These are phyloP conservation scores for Drosophila dunni DNA, from an alignment of 1,140 invertebrate species.

Conservation along the genomic window DNA sequence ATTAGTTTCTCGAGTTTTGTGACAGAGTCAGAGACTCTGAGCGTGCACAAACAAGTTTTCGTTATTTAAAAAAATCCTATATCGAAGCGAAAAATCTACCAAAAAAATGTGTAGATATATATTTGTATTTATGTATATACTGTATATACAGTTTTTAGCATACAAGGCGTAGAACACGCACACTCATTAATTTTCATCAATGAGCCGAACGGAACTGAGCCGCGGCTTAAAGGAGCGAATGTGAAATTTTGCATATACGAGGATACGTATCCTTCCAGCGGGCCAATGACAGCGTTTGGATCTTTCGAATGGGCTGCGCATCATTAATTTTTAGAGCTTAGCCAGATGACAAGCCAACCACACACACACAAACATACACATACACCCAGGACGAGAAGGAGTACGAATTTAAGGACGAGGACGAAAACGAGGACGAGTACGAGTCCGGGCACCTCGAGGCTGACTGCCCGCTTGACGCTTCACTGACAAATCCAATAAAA, in stretches of 20 bases:
- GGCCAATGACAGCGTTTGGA: conserved; percentile 72
- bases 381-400: not conserved
- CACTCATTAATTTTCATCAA: conserved; percentile 82
- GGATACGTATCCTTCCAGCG: conserved; percentile 31
- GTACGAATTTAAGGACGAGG: not conserved
- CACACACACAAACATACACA: conserved; percentile 30
- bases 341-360: conserved; percentile 77
- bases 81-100: conserved; percentile 60
- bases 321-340: conserved; percentile 84
- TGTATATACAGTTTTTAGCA: conserved; percentile 35
- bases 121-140: conserved; percentile 28
- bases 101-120: conserved; percentile 43
- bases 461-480: conserved; percentile 47
- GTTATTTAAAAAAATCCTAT: conserved; percentile 25
- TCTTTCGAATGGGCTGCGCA: conserved; percentile 74
- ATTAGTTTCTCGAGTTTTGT: conserved; percentile 67
- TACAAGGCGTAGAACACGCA: conserved; percentile 66
- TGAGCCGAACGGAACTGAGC: conserved; percentile 69
- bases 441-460: conserved; percentile 38
- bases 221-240: conserved; percentile 71
- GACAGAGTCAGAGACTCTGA: conserved; percentile 48
- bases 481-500: conserved; percentile 63
- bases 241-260: conserved; percentile 72
- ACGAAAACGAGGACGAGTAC: not conserved
- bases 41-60: conserved; percentile 28